These are phyloP conservation scores for Molossus molossus DNA, from an alignment of 2,797 vertebrate genomes.

Conservation along the genomic window DNA sequence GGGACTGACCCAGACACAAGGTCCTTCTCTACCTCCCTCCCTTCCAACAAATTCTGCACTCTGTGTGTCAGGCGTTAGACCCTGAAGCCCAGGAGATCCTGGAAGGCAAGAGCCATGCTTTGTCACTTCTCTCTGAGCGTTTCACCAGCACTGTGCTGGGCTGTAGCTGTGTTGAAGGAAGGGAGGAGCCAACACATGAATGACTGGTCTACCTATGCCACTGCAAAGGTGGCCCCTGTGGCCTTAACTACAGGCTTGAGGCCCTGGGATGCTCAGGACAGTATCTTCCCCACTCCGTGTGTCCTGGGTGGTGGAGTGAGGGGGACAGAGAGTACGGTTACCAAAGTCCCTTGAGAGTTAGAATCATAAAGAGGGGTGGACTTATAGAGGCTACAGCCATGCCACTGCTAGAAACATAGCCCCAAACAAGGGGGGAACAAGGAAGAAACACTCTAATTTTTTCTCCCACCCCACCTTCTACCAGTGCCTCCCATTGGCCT, in stretches of 20 bases:
- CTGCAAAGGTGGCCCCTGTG: not conserved
- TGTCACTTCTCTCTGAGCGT: not conserved
- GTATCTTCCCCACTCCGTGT: not conserved
- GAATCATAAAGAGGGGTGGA: not conserved
- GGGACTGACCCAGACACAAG: not conserved
- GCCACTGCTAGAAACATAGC: not conserved
- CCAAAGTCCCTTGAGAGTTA: not conserved
- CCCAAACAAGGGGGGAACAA: not conserved
- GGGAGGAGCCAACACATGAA: not conserved
- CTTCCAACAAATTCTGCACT: not conserved
- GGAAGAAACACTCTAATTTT: not conserved
- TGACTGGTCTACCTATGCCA: not conserved
- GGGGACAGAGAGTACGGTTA: not conserved
- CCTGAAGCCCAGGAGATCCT: not conserved
- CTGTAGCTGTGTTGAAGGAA: not conserved
- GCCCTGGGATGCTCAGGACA: not conserved
- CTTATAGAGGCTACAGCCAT: fast-evolving
- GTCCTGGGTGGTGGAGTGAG: not conserved
- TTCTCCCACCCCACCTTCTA: not conserved
- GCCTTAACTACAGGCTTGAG: not conserved
- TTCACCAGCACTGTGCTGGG: not conserved
- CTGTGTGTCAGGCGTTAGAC: not conserved
- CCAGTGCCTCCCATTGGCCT: not conserved
- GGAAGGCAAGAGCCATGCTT: not conserved
- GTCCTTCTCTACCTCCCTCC: too few species aligned